Evolutionary conservation across 2,113 vertebrate species (phyloP).

Genomic region (Cynopterus brachyotis): DNA sequence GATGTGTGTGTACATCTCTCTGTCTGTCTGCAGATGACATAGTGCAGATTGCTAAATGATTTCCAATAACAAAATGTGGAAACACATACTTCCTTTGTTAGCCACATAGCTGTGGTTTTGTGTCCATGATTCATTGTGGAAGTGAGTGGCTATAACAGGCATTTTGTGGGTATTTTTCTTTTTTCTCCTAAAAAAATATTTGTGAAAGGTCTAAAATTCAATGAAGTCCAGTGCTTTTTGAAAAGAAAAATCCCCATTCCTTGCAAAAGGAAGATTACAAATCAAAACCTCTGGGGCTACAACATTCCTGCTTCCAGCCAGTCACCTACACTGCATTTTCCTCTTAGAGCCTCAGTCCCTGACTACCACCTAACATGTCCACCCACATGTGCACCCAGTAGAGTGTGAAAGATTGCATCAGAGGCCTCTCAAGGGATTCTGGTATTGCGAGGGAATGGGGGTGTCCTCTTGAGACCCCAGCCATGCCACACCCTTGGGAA

Average conservation of each 20-base stretch:
- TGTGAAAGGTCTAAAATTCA: constrained; percentile 75
- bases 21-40: constrained; percentile 63
- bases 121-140: constrained; percentile 75
- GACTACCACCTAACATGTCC: not conserved
- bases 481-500: not conserved
- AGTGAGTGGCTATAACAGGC: constrained; percentile 72
- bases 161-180: constrained; percentile 61
- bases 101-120: constrained; percentile 75
- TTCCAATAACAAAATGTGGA: constrained; percentile 61
- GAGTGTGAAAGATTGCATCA: not conserved
- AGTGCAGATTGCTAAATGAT: constrained; percentile 58
- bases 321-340: not conserved
- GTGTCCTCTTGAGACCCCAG: not conserved
- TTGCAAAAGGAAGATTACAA: constrained; percentile 66
- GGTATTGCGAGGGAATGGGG: not conserved
- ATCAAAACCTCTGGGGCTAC: constrained; percentile 40
- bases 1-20: not conserved
- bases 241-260: constrained; percentile 55
- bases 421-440: not conserved
- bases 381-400: not conserved
- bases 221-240: constrained; percentile 61
- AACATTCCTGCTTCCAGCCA: not conserved
- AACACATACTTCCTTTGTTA: constrained; percentile 65
- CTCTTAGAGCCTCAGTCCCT: not conserved
- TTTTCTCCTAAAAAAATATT: constrained; percentile 76